Percentiles rank a stretch among this genome's conserved stretches.
Conservation (phyloP, 2,113 vertebrate genomes). For the Motacilla tschutschensis region DNA sequence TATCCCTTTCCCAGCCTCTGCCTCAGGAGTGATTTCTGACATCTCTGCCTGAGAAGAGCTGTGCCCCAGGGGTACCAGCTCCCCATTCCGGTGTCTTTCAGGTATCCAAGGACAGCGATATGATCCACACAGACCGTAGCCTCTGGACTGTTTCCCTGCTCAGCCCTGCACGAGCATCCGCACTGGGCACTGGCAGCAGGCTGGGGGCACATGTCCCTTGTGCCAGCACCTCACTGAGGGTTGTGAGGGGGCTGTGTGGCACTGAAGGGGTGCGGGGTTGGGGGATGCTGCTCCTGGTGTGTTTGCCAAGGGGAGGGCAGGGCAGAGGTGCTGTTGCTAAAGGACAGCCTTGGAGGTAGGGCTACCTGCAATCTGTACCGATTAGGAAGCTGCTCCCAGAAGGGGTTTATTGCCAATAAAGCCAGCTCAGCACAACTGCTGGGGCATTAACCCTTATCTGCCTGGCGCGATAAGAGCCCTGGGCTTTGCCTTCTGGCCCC, state of each 20-base stretch:
- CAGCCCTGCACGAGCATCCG: neutral
- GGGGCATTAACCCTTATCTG: conserved; percentile 32
- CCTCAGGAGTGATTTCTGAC: neutral
- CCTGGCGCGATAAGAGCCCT: neutral
- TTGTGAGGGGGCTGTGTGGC: neutral
- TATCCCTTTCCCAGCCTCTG: neutral
- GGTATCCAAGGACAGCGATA: neutral
- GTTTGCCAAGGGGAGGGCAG: neutral
- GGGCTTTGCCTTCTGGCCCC: neutral
- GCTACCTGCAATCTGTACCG: conserved; percentile 14
- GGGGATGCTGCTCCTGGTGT: neutral
- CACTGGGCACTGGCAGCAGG: neutral
- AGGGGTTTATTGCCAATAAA: conserved; percentile 22
- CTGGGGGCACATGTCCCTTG: rapidly evolving
- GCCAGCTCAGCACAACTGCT: conserved; percentile 26
- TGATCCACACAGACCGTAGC: neutral
- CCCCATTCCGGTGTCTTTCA: rapidly evolving
- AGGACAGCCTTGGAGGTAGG: conserved; percentile 4
- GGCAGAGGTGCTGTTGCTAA: conserved; percentile 9
- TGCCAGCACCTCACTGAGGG: neutral
- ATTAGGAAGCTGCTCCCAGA: conserved; percentile 32
- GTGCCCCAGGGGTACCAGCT: neutral
- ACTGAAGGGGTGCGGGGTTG: neutral
- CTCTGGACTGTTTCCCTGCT: neutral
- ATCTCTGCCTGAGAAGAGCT: neutral